phyloP scores from a whole-genome alignment of 1,140 invertebrate genomes.

The Propsilocerus akamusi region DNA sequence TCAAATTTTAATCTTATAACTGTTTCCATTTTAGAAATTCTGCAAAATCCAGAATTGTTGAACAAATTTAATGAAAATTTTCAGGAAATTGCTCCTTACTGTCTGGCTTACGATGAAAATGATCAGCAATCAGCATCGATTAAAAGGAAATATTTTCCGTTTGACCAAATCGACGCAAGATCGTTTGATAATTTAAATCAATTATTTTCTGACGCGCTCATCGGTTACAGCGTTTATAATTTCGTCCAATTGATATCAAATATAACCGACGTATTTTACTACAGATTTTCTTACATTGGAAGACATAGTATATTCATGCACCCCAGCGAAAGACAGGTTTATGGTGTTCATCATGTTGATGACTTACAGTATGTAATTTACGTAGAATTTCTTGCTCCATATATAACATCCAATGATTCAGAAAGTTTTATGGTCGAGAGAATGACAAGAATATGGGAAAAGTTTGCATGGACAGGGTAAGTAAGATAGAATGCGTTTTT shows the following conservation, averaged over 20 bases:
- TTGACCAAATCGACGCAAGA: not conserved
- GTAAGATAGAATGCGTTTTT: too few relatives aligned
- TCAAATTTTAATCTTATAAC: not conserved
- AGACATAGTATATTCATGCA: slow-evolving; percentile 30
- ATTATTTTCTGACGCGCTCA: slow-evolving; percentile 30
- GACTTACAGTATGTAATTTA: not conserved
- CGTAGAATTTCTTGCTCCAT: not conserved
- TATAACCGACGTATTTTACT: slow-evolving; percentile 30
- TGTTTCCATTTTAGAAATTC: not conserved
- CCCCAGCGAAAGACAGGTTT: slow-evolving; percentile 25
- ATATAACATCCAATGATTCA: not conserved
- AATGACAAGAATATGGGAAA: not conserved
- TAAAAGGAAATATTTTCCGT: too few relatives aligned
- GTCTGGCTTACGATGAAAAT: too few relatives aligned
- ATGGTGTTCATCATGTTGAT: slow-evolving; percentile 5
- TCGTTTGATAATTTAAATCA: slow-evolving; percentile 11
- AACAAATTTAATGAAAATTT: not conserved
- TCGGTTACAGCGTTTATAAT: slow-evolving; percentile 28
- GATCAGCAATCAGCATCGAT: slow-evolving; percentile 25
- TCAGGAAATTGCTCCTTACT: too few relatives aligned
- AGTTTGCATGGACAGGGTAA: not conserved
- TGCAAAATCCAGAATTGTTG: slow-evolving; percentile 2
- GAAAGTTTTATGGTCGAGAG: not conserved
- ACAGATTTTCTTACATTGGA: slow-evolving; percentile 32
- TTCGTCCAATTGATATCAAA: slow-evolving; percentile 27